Evolutionary conservation across 2,113 vertebrate genomes (phyloP).

Genomic region (Parus major): DNA sequence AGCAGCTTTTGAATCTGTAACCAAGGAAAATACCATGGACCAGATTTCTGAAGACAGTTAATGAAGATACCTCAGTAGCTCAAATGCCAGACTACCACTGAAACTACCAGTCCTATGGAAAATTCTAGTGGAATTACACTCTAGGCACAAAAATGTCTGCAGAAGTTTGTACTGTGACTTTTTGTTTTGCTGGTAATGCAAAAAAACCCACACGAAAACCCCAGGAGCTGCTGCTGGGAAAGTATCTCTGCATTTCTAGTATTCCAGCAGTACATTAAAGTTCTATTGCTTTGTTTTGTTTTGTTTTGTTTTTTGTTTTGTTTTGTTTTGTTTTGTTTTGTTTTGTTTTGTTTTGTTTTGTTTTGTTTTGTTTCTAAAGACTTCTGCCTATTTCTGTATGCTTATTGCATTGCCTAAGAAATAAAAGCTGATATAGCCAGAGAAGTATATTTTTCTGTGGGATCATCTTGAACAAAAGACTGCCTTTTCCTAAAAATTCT

Average conservation of each 20-base stretch:
- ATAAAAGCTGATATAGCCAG: neutral
- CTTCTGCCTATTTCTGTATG: neutral
- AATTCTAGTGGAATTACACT: neutral
- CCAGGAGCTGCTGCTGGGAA: neutral
- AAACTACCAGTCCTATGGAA: neutral
- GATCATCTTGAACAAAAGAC: neutral
- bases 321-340: neutral
- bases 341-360: neutral
- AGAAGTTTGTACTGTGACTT: neutral
- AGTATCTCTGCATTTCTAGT: neutral
- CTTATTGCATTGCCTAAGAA: neutral
- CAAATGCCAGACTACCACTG: neutral
- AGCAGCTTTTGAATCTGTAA: neutral
- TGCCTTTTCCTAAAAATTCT: neutral
- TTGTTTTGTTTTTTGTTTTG: too few species aligned
- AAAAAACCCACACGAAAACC: rapidly evolving
- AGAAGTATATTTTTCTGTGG: neutral
- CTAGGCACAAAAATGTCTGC: neutral
- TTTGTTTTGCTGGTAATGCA: neutral
- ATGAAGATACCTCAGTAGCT: neutral
- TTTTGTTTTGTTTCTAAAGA: neutral
- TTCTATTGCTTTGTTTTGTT: neutral
- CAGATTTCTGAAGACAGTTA: neutral
- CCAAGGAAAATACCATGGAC: neutral
- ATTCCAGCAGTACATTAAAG: neutral